These are phyloP conservation scores for Sphaerophoria rueppellii DNA, from an alignment of 2,888 invertebrate species.

Conservation along the genomic window DNA sequence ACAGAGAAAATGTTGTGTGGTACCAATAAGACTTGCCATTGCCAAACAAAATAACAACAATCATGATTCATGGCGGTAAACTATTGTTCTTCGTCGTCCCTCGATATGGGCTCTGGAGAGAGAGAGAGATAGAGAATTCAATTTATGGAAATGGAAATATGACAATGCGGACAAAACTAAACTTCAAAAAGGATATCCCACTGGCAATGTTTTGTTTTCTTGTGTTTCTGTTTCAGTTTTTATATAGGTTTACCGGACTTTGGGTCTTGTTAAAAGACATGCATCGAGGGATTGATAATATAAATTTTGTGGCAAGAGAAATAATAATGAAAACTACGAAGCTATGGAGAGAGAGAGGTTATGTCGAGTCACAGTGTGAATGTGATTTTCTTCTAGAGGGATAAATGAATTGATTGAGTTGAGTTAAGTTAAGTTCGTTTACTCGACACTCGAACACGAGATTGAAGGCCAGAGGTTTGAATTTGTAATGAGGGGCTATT, in stretches of 20 bases:
- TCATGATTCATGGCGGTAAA: neutral
- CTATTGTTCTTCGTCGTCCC: constrained; percentile 3
- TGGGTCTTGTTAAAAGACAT: neutral
- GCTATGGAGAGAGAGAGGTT: neutral
- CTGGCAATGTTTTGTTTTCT: constrained; percentile 1
- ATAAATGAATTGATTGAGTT: neutral
- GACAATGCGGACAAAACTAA: constrained; percentile 30
- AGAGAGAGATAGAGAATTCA: constrained; percentile 23
- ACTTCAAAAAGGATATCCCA: constrained; percentile 22
- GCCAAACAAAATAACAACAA: neutral
- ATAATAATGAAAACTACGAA: neutral
- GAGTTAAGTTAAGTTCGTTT: neutral
- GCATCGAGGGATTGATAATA: neutral
- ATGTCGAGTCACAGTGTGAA: neutral
- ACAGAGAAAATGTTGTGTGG: neutral
- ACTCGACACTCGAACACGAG: neutral
- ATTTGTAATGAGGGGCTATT: neutral
- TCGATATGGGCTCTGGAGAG: no score
- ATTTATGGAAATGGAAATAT: constrained; percentile 49
- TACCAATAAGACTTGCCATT: neutral
- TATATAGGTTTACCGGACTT: neutral
- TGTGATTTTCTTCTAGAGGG: neutral
- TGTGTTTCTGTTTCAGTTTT: neutral
- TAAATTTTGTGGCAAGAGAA: neutral
- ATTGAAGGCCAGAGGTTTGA: neutral